Percentiles rank a stretch among this genome's conserved stretches.
Evolutionary conservation across 1,140 invertebrate genomes (phyloP).

Genomic region (Laupala kohalensis): DNA sequence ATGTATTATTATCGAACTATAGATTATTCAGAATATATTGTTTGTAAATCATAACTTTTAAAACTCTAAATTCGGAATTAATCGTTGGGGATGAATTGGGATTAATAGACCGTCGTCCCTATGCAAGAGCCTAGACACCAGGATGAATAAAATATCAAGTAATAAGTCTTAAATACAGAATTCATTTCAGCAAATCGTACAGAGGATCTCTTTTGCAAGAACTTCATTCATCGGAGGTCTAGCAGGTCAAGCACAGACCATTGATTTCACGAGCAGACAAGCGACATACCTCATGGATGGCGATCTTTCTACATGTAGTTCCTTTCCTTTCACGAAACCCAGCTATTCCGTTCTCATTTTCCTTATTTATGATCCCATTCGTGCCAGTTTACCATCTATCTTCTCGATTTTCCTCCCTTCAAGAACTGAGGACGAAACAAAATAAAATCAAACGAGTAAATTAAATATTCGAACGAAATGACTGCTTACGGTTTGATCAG

Average conservation of each 20-base stretch:
- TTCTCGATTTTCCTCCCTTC: background rate
- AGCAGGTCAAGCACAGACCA: background rate
- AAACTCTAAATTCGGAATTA: too few relatives aligned
- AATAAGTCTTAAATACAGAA: too few relatives aligned
- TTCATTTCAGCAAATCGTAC: too few relatives aligned
- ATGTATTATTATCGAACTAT: too few relatives aligned
- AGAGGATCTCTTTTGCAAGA: too few relatives aligned
- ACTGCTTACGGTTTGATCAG: background rate
- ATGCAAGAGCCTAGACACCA: too few relatives aligned
- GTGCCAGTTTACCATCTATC: background rate
- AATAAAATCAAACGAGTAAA: background rate
- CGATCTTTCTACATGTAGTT: background rate
- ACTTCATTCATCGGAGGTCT: background rate
- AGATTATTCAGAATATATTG: too few relatives aligned
- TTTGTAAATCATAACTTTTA: too few relatives aligned
- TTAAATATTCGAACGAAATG: background rate
- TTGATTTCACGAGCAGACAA: background rate
- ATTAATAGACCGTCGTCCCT: too few relatives aligned
- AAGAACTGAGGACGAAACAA: too few relatives aligned
- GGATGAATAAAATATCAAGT: too few relatives aligned
- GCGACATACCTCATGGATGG: background rate
- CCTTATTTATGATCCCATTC: background rate
- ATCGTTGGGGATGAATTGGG: too few relatives aligned
- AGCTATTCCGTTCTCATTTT: background rate
- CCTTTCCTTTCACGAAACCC: background rate